These are phyloP conservation scores for Baronia brevicornis DNA, from an alignment of 2,888 invertebrate species.

Conservation along the genomic window DNA sequence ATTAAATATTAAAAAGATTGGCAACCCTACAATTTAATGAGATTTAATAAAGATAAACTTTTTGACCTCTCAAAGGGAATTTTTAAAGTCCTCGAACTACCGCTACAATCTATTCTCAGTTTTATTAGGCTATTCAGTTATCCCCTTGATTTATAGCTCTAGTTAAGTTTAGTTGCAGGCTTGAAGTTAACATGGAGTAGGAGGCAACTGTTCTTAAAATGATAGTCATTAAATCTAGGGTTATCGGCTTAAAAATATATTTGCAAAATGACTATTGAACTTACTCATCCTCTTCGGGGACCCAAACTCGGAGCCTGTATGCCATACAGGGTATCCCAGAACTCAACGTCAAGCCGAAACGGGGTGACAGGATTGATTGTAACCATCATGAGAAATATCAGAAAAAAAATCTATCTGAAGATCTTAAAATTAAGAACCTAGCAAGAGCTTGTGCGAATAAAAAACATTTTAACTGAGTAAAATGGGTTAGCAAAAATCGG, in stretches of 20 bases:
- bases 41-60: conserved; percentile 2
- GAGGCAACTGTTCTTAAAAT: conserved; percentile 20
- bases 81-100: conserved; percentile 12
- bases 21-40: conserved; percentile 3
- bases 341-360: no score
- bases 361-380: no score
- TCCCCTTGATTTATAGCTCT: conserved; percentile 39
- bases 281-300: no score
- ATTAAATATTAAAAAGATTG: background rate
- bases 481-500: no score
- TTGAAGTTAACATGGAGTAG: conserved; percentile 20
- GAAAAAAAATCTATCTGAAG: no score
- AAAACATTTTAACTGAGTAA: no score
- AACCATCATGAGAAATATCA: no score
- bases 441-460: no score
- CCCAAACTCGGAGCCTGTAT: no score
- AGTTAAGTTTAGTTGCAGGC: conserved; percentile 27
- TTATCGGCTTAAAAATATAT: conserved; percentile 17
- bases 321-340: no score
- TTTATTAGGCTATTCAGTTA: conserved; percentile 41
- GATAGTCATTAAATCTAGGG: conserved; percentile 16
- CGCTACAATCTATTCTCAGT: conserved; percentile 24
- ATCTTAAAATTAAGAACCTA: no score
- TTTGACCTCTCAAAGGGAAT: conserved; percentile 10
- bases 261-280: no score